Evolutionary conservation across 2,113 vertebrate species (phyloP).

Genomic region (Dasyprocta punctata): DNA sequence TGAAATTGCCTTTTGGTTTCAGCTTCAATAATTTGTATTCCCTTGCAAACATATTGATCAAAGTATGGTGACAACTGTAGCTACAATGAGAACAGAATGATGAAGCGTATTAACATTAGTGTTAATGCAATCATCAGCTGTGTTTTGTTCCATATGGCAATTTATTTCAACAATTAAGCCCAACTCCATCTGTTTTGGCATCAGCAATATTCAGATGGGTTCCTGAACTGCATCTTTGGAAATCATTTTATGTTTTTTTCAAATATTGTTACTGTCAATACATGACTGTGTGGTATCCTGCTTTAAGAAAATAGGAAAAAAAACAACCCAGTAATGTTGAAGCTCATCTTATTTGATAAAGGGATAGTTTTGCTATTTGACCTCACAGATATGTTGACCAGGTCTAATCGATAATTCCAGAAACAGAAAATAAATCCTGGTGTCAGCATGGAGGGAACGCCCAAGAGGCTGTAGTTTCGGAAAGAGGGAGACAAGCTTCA

Average conservation of each 20-base stretch:
- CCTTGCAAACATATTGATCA: conserved; percentile 82
- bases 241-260: conserved; percentile 71
- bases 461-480: background rate
- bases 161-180: conserved; percentile 88
- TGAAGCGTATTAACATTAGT: conserved; percentile 85
- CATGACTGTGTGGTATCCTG: conserved; percentile 43
- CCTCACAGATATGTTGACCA: conserved; percentile 8
- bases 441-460: accelerated
- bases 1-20: conserved; percentile 33
- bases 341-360: conserved; percentile 27
- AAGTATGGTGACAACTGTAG: conserved; percentile 83
- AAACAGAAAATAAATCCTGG: conserved; percentile 43
- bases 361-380: background rate
- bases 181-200: conserved; percentile 87
- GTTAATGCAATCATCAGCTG: conserved; percentile 89
- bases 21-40: conserved; percentile 79
- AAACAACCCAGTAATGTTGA: background rate
- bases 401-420: conserved; percentile 51
- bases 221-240: conserved; percentile 77
- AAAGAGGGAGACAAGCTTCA: conserved; percentile 1
- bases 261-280: conserved; percentile 64
- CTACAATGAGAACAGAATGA: conserved; percentile 81
- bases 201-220: conserved; percentile 77
- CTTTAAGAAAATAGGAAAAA: conserved; percentile 68
- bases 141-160: conserved; percentile 87